A percentile compares a stretch with the other conserved stretches of the same genome.
These are phyloP conservation scores for Spondyliosoma cantharus DNA, from an alignment of 2,797 vertebrate genomes.

Conservation along the genomic window DNA sequence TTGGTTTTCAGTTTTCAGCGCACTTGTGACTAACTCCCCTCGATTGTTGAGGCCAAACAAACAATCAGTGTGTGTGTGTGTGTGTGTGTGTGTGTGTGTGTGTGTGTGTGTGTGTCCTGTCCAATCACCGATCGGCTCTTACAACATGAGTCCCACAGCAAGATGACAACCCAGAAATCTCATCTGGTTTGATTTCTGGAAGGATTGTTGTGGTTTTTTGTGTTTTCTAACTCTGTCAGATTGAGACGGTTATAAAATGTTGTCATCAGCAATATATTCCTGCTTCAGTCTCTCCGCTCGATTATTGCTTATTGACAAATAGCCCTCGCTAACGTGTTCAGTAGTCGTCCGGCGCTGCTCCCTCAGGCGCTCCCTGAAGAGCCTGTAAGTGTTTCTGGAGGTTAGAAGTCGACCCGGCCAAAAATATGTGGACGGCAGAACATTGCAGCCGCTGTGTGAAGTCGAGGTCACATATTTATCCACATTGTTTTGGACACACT, in stretches of 20 bases:
- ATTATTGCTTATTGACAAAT: conserved; percentile 52
- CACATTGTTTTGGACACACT: not conserved
- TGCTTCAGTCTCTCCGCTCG: not conserved
- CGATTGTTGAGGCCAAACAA: not conserved
- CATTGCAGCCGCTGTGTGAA: too few relatives aligned
- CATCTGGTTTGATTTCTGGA: conserved; percentile 26
- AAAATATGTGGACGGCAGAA: not conserved
- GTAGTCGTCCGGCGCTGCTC: not conserved
- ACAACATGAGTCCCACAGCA: not conserved
- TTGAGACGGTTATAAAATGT: conserved; percentile 5
- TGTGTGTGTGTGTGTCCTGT: conserved; percentile 16
- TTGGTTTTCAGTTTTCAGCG: conserved; percentile 6
- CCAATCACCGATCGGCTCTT: conserved; percentile 7
- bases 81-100: conserved; percentile 10
- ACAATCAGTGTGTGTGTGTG: conserved; percentile 1
- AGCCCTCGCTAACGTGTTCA: conserved; percentile 3
- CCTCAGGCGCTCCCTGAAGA: not conserved
- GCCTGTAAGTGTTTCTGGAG: not conserved
- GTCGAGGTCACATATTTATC: not conserved
- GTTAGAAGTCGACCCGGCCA: not conserved
- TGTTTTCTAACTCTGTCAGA: conserved; percentile 27
- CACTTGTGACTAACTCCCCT: conserved; percentile 21
- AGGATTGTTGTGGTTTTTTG: conserved; percentile 16
- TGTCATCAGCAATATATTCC: conserved; percentile 31
- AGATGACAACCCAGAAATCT: conserved; percentile 5